phyloP scores from a whole-genome alignment of 2,888 invertebrate species.

The Neoitamus cyanurus region DNA sequence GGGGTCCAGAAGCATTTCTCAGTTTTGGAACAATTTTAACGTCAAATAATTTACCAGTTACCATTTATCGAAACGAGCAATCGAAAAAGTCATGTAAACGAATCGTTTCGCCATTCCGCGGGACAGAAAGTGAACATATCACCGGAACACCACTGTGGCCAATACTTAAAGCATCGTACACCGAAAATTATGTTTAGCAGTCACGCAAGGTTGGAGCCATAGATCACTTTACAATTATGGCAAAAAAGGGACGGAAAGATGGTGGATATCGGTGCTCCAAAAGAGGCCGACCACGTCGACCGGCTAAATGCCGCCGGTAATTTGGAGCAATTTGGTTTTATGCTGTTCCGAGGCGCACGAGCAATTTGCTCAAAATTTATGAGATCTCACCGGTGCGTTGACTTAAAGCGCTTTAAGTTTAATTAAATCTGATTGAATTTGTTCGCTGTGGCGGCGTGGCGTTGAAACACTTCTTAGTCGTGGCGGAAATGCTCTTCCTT shows the following conservation, averaged over 20 bases:
- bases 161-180: not conserved
- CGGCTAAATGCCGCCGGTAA: not conserved
- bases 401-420: constrained; percentile 1
- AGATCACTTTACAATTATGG: constrained; percentile 1
- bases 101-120: not conserved
- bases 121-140: not conserved
- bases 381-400: not conserved
- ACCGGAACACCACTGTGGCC: not conserved
- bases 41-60: not conserved
- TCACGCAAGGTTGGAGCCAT: not conserved
- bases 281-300: not conserved
- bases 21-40: not conserved
- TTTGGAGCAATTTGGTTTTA: not conserved
- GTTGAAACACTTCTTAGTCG: not conserved
- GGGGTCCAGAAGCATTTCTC: not conserved
- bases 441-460: not conserved
- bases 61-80: not conserved
- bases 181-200: not conserved
- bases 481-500: not conserved
- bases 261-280: not conserved
- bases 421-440: constrained; percentile 5
- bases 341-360: not conserved
- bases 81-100: not conserved
- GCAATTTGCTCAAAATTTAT: not conserved
- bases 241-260: not conserved